Conservation (phyloP, 2,888 invertebrate genomes). For the Tenthredo amoena region DNA sequence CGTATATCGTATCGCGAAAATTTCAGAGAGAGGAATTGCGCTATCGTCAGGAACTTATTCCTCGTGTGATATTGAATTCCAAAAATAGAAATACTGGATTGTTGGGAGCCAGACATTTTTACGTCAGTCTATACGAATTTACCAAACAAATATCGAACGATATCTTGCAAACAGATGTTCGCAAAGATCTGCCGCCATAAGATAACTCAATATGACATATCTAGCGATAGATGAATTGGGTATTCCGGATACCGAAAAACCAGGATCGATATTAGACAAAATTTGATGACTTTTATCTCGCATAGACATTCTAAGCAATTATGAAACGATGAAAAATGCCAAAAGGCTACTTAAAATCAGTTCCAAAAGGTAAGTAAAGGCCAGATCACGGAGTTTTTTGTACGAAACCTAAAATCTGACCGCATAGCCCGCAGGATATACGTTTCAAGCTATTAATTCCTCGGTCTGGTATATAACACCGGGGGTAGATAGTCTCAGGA, state of each 20-base stretch:
- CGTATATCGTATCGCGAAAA: background rate
- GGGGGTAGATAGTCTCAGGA: background rate
- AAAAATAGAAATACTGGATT: slow-evolving; percentile 2
- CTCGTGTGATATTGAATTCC: background rate
- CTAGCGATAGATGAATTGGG: background rate
- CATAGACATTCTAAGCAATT: background rate
- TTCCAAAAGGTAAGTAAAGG: background rate
- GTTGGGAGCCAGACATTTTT: background rate
- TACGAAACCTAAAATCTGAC: background rate
- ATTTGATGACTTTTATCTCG: background rate
- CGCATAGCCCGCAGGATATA: background rate
- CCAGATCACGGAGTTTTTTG: background rate
- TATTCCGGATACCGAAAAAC: background rate
- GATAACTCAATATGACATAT: background rate
- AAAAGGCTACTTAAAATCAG: background rate
- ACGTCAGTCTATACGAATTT: background rate
- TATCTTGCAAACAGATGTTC: background rate
- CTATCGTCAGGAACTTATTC: background rate
- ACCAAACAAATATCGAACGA: background rate
- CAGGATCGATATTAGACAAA: background rate
- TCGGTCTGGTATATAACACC: background rate
- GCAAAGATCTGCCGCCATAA: background rate
- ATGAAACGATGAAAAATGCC: background rate
- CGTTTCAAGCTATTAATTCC: background rate
- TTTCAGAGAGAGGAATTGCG: background rate